These are phyloP conservation scores for Brachypteracias leptosomus DNA, from an alignment of 2,113 vertebrate genomes.

Conservation along the genomic window DNA sequence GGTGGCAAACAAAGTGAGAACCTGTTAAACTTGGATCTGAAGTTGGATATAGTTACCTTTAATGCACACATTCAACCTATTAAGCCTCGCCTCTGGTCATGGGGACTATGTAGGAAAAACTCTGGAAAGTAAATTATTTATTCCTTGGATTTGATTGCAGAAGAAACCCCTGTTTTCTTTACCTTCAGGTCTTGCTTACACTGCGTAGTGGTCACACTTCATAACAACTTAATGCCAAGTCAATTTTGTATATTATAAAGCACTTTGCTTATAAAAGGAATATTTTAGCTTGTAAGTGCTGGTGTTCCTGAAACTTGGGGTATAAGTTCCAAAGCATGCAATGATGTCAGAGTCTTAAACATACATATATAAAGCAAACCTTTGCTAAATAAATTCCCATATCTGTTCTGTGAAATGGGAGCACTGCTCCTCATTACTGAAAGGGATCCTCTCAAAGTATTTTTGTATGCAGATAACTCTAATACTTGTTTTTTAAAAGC, in stretches of 20 bases:
- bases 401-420: background rate
- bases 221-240: no score
- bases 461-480: background rate
- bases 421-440: background rate
- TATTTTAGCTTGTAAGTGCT: background rate
- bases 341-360: background rate
- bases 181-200: background rate
- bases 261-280: background rate
- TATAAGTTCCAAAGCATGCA: background rate
- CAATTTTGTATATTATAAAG: no score
- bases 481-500: background rate
- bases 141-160: background rate
- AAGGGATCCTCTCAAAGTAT: background rate
- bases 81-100: background rate
- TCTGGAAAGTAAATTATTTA: background rate
- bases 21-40: background rate
- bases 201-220: background rate
- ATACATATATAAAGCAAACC: accelerated
- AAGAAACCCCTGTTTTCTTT: background rate
- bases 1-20: background rate
- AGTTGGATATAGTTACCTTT: background rate
- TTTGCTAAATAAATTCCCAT: accelerated
- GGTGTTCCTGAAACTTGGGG: background rate
- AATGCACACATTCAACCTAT: background rate
- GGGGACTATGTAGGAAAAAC: background rate